phyloP scores from a whole-genome alignment of 2,888 invertebrate species.

The Clostera curtula region DNA sequence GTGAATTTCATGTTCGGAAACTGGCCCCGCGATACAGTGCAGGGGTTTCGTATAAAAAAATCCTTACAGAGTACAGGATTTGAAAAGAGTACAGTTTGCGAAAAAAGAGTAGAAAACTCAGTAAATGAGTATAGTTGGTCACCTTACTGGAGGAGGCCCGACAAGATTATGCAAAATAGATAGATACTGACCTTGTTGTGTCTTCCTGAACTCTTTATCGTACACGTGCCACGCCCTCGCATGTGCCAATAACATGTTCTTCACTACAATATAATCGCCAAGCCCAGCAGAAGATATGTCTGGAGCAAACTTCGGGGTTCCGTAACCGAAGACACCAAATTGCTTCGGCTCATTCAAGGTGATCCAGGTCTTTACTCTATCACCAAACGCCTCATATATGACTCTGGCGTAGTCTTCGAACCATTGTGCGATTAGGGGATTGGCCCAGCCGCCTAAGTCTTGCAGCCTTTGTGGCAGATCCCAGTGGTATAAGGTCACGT shows the following conservation, averaged over 20 bases:
- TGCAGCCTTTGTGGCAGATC: slow-evolving; percentile 73
- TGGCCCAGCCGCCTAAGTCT: slow-evolving; percentile 73
- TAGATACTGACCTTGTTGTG: slow-evolving; percentile 34
- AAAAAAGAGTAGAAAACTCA: too few species aligned
- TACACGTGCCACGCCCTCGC: slow-evolving; percentile 64
- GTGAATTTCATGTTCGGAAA: too few species aligned
- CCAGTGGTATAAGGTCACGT: slow-evolving; percentile 74
- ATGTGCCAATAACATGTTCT: slow-evolving; percentile 74
- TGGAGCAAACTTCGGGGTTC: slow-evolving; percentile 41
- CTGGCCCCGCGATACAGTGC: too few species aligned
- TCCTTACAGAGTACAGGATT: too few species aligned
- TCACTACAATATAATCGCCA: slow-evolving; percentile 67
- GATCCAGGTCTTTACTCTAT: slow-evolving; percentile 72
- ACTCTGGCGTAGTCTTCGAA: slow-evolving; percentile 67
- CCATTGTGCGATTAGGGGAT: slow-evolving; percentile 57
- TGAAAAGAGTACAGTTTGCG: too few species aligned
- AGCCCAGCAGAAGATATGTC: slow-evolving; percentile 54
- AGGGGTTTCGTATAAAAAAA: too few species aligned
- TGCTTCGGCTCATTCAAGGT: slow-evolving; percentile 76
- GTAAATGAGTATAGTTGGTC: too few species aligned
- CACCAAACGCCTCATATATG: slow-evolving; percentile 58
- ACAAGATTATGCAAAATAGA: too few species aligned
- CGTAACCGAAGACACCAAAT: slow-evolving; percentile 59
- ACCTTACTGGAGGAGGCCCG: neutral
- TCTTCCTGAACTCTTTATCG: slow-evolving; percentile 41